Evolutionary conservation across 2,113 vertebrate species (phyloP).

Genomic region (Crocuta crocuta): DNA sequence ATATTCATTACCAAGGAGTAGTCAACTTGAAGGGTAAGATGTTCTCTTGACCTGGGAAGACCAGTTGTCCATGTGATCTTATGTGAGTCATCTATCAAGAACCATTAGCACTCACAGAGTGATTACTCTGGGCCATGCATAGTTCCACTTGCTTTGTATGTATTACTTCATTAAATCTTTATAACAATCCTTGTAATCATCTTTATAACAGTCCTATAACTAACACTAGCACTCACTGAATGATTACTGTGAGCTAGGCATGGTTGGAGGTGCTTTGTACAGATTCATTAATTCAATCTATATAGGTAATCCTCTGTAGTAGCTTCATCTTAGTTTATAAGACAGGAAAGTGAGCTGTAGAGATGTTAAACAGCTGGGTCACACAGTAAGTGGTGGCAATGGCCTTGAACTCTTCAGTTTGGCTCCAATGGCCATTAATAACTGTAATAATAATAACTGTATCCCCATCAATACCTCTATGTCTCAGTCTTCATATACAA

Average conservation of each 20-base stretch:
- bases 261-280: background rate
- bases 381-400: background rate
- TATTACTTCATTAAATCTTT: constrained; percentile 35
- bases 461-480: background rate
- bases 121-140: background rate
- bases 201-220: background rate
- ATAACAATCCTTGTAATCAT: background rate
- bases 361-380: background rate
- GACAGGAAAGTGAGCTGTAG: background rate
- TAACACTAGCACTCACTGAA: background rate
- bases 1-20: background rate
- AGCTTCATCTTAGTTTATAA: background rate
- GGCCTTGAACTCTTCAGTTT: background rate
- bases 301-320: background rate
- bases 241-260: background rate
- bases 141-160: background rate
- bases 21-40: background rate
- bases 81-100: background rate
- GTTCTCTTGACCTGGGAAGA: background rate
- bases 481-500: background rate
- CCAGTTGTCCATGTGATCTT: background rate
- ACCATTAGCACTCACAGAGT: background rate
- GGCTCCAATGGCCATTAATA: background rate
- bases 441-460: background rate
- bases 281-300: background rate